These are phyloP conservation scores for Brienomyrus brachyistius DNA, from an alignment of 2,113 vertebrate genomes.

Conservation along the genomic window DNA sequence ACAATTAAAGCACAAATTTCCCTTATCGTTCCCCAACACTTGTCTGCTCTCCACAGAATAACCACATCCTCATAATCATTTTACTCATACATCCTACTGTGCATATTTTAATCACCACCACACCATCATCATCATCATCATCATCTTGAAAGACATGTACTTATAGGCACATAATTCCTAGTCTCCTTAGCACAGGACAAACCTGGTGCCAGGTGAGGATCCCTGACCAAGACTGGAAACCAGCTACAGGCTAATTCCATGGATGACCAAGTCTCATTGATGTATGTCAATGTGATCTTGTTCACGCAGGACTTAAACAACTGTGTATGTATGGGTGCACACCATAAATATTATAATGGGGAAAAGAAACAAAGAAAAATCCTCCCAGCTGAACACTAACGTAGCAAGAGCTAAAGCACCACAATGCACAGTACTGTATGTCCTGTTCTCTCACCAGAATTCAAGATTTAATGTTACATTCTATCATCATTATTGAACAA, in stretches of 20 bases:
- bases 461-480: neutral
- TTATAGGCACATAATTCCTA: slow-evolving; percentile 1
- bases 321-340: slow-evolving; percentile 35
- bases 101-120: neutral
- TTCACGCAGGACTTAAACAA: slow-evolving; percentile 20
- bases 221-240: neutral
- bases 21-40: neutral
- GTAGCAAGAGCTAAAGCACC: neutral
- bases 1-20: neutral
- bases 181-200: neutral
- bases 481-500: neutral
- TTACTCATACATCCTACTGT: neutral
- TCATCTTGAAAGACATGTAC: neutral
- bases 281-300: neutral
- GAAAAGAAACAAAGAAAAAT: slow-evolving; percentile 23
- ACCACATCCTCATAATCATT: neutral
- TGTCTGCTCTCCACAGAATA: neutral
- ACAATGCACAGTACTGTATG: neutral
- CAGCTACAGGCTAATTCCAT: neutral
- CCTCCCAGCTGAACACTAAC: slow-evolving; percentile 29
- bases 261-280: neutral
- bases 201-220: neutral
- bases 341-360: slow-evolving; percentile 23
- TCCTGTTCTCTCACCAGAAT: neutral
- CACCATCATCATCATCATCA: neutral